Conservation (phyloP, 2,113 vertebrate genomes). For the Calypte anna region DNA sequence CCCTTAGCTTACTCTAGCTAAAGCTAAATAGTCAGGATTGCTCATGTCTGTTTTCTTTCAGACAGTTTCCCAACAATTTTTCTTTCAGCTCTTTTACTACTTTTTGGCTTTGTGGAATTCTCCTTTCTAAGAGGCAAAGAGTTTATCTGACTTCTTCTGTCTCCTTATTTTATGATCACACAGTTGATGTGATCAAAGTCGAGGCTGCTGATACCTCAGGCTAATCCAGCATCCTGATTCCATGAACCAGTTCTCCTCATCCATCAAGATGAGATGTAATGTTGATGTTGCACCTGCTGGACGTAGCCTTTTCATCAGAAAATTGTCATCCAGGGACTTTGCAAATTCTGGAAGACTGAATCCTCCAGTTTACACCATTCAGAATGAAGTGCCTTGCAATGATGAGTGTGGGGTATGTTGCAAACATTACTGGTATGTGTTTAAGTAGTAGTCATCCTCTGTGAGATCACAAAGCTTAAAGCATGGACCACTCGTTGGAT, state of each 20-base stretch:
- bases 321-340: not conserved
- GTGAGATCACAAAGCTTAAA: not conserved
- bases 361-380: not conserved
- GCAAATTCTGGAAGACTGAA: not conserved
- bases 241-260: not conserved
- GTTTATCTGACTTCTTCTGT: not conserved
- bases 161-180: not conserved
- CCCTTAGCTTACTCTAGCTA: too few relatives aligned
- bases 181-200: not conserved
- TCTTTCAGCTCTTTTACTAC: not conserved
- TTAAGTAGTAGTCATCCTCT: not conserved
- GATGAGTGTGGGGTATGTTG: not conserved
- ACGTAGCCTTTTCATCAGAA: not conserved
- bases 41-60: too few relatives aligned
- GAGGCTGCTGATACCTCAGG: not conserved
- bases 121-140: not conserved
- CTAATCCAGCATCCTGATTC: not conserved
- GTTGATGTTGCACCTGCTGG: not conserved
- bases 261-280: not conserved
- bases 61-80: not conserved
- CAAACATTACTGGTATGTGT: accelerated
- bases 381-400: not conserved
- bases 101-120: not conserved
- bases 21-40: too few relatives aligned
- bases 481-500: too few relatives aligned